phyloP scores from a whole-genome alignment of 2,113 vertebrate genomes.

The Hippocampus barbouri region DNA sequence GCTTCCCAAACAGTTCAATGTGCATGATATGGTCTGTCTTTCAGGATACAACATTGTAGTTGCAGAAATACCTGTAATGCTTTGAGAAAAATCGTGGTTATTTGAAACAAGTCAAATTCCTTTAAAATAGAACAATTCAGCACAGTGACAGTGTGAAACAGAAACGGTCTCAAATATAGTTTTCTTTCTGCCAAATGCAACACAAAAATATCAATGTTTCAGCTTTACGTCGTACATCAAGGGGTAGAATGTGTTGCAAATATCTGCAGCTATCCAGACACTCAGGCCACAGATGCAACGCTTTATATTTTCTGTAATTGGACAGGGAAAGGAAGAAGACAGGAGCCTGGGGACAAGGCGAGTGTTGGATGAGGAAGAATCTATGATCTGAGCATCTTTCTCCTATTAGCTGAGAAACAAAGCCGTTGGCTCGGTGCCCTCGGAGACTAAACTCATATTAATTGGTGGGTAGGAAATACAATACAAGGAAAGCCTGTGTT shows the following conservation, averaged over 20 bases:
- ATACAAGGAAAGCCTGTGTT: conserved; percentile 21
- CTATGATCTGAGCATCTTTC: conserved; percentile 49
- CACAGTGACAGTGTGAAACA: neutral
- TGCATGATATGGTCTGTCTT: conserved; percentile 18
- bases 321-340: conserved; percentile 41
- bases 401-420: conserved; percentile 42
- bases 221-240: conserved; percentile 37
- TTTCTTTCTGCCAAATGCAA: conserved; percentile 42
- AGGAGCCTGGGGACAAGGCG: conserved; percentile 42
- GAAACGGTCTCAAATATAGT: conserved; percentile 2
- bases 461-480: conserved; percentile 47
- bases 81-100: neutral
- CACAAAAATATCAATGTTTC: conserved; percentile 11
- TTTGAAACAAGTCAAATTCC: neutral
- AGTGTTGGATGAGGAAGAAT: conserved; percentile 49
- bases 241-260: conserved; percentile 35
- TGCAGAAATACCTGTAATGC: neutral
- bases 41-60: conserved; percentile 3
- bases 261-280: conserved; percentile 48
- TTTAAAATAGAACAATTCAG: neutral
- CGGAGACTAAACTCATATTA: conserved; percentile 43
- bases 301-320: conserved; percentile 56
- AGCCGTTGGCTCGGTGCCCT: conserved; percentile 37
- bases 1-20: conserved; percentile 32
- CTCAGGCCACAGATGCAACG: conserved; percentile 26